phyloP scores from a whole-genome alignment of 64 coral and sea anemone species.

The Dendronephthya gigantea region DNA sequence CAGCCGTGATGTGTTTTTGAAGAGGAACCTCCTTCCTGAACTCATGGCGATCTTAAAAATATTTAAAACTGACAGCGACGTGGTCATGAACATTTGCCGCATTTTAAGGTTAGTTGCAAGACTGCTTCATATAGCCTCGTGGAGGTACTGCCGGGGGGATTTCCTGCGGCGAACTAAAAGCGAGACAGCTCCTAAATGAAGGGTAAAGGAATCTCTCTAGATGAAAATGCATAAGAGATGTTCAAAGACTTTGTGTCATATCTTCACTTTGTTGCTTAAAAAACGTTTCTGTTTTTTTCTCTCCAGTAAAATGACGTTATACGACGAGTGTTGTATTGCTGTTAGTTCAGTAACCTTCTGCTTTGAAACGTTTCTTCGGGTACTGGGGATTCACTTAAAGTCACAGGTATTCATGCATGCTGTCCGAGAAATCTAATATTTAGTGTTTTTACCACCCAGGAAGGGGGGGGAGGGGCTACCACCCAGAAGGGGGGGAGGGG shows the following conservation, averaged over 20 bases:
- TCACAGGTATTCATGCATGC: constrained; percentile 35
- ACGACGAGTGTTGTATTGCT: constrained; percentile 58
- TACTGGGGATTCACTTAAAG: constrained; percentile 45
- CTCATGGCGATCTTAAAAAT: constrained; percentile 38
- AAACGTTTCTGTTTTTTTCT: background rate
- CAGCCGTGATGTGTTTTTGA: constrained; percentile 59
- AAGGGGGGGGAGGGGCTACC: no score
- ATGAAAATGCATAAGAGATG: no score
- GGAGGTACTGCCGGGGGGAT: no score
- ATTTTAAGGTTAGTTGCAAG: constrained; percentile 55
- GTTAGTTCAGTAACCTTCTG: constrained; percentile 29
- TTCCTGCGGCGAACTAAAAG: no score
- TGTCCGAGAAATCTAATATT: no score
- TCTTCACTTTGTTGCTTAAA: background rate
- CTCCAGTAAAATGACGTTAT: constrained; percentile 63
- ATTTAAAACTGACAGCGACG: constrained; percentile 64
- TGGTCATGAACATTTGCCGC: constrained; percentile 82
- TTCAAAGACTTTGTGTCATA: background rate
- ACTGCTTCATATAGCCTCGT: background rate
- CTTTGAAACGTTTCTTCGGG: constrained; percentile 43
- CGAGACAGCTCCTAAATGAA: no score
- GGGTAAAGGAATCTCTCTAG: no score
- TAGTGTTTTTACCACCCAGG: no score
- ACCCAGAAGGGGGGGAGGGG: no score
- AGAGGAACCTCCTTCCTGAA: constrained; percentile 39